Percentiles rank a stretch among this genome's conserved stretches.
Evolutionary conservation across 2,113 vertebrate genomes (phyloP).

Genomic region (Orycteropus afer): DNA sequence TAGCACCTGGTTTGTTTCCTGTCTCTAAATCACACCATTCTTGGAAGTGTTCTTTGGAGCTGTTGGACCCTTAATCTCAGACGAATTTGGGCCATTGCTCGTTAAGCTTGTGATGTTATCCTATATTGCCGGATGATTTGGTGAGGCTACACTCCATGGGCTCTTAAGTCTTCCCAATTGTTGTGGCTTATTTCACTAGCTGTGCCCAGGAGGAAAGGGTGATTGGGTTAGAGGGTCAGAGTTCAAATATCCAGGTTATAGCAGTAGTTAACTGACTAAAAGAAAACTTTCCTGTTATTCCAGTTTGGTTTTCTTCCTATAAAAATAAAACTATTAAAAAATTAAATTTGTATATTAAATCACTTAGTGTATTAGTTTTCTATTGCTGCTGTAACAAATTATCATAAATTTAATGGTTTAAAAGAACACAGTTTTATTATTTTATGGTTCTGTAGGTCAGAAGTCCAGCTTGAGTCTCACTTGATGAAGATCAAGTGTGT

Average conservation of each 20-base stretch:
- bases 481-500: too few relatives aligned
- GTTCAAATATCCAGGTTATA: not conserved
- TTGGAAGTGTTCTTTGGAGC: not conserved
- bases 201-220: not conserved
- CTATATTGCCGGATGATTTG: too few relatives aligned
- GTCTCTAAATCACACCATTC: not conserved
- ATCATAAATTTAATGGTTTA: not conserved
- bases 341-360: not conserved
- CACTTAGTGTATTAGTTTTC: not conserved
- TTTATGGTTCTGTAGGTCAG: not conserved
- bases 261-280: not conserved
- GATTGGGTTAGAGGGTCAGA: not conserved
- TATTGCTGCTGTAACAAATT: not conserved
- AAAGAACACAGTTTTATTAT: not conserved
- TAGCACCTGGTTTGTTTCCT: not conserved
- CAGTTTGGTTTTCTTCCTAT: not conserved
- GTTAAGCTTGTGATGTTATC: not conserved
- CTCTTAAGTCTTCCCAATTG: not conserved
- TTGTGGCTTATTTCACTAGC: not conserved
- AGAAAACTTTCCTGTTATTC: not conserved
- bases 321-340: constrained; percentile 31
- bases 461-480: not conserved
- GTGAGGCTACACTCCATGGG: not conserved
- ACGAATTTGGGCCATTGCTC: not conserved
- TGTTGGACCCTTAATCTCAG: not conserved